Conservation (phyloP, 2,888 invertebrate species). For the Acronicta aceris region DNA sequence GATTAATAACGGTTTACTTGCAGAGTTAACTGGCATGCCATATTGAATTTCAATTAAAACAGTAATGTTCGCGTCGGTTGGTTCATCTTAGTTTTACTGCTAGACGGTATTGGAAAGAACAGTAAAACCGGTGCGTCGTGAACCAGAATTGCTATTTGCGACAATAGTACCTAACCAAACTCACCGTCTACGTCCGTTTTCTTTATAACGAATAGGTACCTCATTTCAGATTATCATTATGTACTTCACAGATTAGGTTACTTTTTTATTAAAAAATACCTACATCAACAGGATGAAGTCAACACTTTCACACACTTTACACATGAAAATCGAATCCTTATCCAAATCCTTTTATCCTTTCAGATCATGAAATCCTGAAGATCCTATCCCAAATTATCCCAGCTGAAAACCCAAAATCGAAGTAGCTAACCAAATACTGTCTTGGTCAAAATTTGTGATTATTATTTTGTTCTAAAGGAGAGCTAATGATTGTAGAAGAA, state of each 20-base stretch:
- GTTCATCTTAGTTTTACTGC: slow-evolving; percentile 46
- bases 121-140: slow-evolving; percentile 41
- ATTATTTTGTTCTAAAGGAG: too few relatives aligned
- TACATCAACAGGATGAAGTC: too few relatives aligned
- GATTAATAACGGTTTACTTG: slow-evolving; percentile 39
- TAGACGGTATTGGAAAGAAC: slow-evolving; percentile 40
- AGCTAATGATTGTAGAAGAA: too few relatives aligned
- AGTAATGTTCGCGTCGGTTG: slow-evolving; percentile 33
- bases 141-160: slow-evolving; percentile 18
- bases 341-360: slow-evolving; percentile 22
- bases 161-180: background rate
- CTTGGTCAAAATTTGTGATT: too few relatives aligned
- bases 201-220: slow-evolving; percentile 3
- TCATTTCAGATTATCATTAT: background rate
- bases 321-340: slow-evolving; percentile 4
- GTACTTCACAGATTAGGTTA: too few relatives aligned
- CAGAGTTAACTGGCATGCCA: slow-evolving; percentile 28
- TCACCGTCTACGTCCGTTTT: background rate
- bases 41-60: slow-evolving; percentile 44
- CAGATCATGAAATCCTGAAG: slow-evolving; percentile 29
- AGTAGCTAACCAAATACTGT: background rate
- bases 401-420: background rate
- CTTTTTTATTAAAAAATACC: too few relatives aligned
- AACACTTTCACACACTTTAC: too few relatives aligned
- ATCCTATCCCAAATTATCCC: slow-evolving; percentile 21